phyloP scores from a whole-genome alignment of 1,140 invertebrate species.

The Calephelis virginiensis region DNA sequence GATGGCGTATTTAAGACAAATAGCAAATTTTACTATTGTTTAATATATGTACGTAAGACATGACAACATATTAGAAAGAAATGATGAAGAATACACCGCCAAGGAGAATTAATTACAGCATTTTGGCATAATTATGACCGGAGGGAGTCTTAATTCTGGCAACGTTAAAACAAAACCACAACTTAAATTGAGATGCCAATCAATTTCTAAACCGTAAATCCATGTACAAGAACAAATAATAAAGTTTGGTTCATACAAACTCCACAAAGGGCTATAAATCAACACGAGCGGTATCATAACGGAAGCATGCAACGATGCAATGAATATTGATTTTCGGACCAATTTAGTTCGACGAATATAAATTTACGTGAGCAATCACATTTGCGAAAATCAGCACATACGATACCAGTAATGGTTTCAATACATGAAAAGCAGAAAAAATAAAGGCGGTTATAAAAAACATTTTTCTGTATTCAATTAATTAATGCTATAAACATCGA shows the following conservation, averaged over 20 bases:
- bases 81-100: no score
- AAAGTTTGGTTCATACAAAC: slow-evolving; percentile 24
- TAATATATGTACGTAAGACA: no score
- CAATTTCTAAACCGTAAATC: slow-evolving; percentile 15
- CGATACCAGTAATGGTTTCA: slow-evolving; percentile 20
- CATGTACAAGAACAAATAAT: slow-evolving; percentile 16
- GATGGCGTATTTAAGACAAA: no score
- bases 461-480: slow-evolving; percentile 13
- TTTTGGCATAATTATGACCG: background rate
- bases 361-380: slow-evolving; percentile 40
- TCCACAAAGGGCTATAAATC: slow-evolving; percentile 52
- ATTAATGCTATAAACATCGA: slow-evolving; percentile 9
- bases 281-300: slow-evolving; percentile 48
- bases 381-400: slow-evolving; percentile 33
- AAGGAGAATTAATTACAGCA: no score
- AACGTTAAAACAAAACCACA: background rate
- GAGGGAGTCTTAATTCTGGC: background rate
- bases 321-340: slow-evolving; percentile 59
- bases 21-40: no score
- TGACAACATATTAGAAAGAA: no score
- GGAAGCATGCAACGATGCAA: slow-evolving; percentile 44
- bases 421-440: slow-evolving; percentile 20
- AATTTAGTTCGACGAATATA: slow-evolving; percentile 53
- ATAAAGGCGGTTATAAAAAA: slow-evolving; percentile 8
- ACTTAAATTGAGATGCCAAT: slow-evolving; percentile 13